Base-by-base conservation (phyloP, 2,113 vertebrate species). In the Lanius collurio region DNA sequence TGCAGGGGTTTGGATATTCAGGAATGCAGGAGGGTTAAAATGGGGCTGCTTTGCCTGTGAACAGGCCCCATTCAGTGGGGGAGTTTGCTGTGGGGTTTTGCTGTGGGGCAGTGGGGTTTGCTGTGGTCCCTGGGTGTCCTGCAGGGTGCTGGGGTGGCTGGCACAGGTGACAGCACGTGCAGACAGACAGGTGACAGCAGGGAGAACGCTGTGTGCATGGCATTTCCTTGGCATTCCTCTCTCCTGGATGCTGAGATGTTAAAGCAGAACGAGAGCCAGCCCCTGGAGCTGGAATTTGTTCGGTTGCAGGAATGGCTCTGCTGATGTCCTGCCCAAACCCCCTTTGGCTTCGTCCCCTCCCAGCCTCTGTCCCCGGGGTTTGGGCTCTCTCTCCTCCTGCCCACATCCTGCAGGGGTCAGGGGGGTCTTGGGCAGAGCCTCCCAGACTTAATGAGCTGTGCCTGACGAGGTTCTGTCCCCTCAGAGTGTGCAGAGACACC, bases 271-370 rank as follows among this genome's bases (percentile, higher is more conserved):
- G 3, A 11, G 75, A 87, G 77, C 1, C 15, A 75, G 70, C 46
- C 33, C 0, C 0, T 23, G 89, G 33, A 44, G n/a, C 74, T 24
- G 64, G 53, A 7, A 30, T 37, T 42, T 4, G 33, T 24, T 62
- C 9, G 1, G 60, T 3, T 0, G 0, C 4, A 15, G 84, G 74
- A 41, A 64, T 1, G 5, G 81, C 46, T 2, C 68, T 2, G 3
- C 65, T 10, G 52, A 5, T n/a, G 33, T 9, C 63, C 69, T 33
- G 47, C 46, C 56, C 83, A 16, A 64, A 20, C 60, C 75, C 64
- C 35, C 9, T 18, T 30, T 22, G 77, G 56, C 37, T 87, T 30
- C 33, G 17, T 73, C 89, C 83, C 83, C 73, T n/a, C 42, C 79
- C 84, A 78, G 77, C 64, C 76, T 26, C 31, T 13, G 6, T 53